These are phyloP conservation scores for Garrulus glandarius DNA, from an alignment of 2,797 vertebrate species.

Conservation along the genomic window DNA sequence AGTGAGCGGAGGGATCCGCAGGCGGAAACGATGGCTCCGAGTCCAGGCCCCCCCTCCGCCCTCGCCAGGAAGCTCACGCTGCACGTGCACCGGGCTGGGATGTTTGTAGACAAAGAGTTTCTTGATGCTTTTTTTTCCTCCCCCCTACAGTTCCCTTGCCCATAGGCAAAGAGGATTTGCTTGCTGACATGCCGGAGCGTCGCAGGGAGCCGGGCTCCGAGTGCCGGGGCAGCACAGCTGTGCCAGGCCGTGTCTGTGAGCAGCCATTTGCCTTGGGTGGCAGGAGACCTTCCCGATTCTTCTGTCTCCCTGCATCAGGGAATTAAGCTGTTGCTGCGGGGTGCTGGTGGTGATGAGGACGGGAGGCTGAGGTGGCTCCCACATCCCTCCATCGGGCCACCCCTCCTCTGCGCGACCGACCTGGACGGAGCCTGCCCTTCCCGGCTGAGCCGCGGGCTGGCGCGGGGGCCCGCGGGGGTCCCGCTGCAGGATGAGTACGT, in stretches of 20 bases:
- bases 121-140: slow-evolving; percentile 36
- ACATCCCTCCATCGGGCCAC: rapidly evolving
- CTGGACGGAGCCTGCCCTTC: neutral
- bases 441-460: neutral
- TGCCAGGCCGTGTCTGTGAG: neutral
- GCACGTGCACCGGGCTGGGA: neutral
- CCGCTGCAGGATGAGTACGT: neutral
- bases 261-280: neutral
- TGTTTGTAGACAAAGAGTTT: slow-evolving; percentile 40
- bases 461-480: neutral
- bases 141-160: neutral
- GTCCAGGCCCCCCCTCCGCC: neutral
- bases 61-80: neutral
- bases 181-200: neutral
- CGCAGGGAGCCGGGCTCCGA: rapidly evolving
- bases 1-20: neutral
- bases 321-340: rapidly evolving
- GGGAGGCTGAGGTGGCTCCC: neutral
- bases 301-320: neutral
- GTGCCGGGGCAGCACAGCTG: neutral
- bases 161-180: slow-evolving; percentile 28
- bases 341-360: neutral
- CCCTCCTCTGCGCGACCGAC: neutral
- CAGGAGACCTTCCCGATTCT: rapidly evolving
- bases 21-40: slow-evolving; percentile 23